Percentiles rank a stretch among this genome's conserved stretches.
Conservation (phyloP, 1,140 invertebrate species). For the Trichoplusia ni region DNA sequence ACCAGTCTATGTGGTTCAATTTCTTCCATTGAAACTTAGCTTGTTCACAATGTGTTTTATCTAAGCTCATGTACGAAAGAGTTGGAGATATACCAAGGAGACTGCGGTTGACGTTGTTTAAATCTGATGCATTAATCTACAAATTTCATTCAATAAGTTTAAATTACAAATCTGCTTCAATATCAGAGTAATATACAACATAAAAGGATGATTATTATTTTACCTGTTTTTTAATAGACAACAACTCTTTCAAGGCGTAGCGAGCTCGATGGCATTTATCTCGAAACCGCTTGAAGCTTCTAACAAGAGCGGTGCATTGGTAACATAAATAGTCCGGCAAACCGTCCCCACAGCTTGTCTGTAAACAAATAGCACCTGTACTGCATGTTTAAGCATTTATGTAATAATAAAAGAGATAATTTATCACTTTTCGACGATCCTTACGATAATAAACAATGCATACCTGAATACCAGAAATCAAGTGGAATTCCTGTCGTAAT, state of each 20-base stretch:
- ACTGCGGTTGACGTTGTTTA: conserved; percentile 49
- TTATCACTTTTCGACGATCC: neutral
- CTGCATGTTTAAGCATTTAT: conserved; percentile 6
- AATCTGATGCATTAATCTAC: conserved; percentile 53
- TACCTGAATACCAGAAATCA: conserved; percentile 67
- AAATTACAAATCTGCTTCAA: neutral
- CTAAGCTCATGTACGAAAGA: conserved; percentile 50
- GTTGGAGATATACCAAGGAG: conserved; percentile 49
- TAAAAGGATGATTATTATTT: too few species aligned
- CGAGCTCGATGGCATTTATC: conserved; percentile 66
- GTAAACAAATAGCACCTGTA: conserved; percentile 35
- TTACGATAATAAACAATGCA: conserved; percentile 33
- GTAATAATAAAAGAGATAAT: conserved; percentile 5
- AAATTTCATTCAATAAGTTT: conserved; percentile 26
- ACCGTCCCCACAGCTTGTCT: conserved; percentile 55
- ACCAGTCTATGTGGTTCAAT: conserved; percentile 40
- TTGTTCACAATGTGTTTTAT: conserved; percentile 53
- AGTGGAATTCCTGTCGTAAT: conserved; percentile 59
- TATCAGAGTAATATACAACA: too few species aligned
- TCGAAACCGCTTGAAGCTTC: conserved; percentile 58
- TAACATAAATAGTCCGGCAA: conserved; percentile 63
- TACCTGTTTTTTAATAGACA: conserved; percentile 60
- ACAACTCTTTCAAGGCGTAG: conserved; percentile 59
- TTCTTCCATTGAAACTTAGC: conserved; percentile 64
- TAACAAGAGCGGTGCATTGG: conserved; percentile 57